A percentile compares a stretch with the other conserved stretches of the same genome.
phyloP scores from a whole-genome alignment of 2,113 vertebrate species.

The Ophiodon elongatus region DNA sequence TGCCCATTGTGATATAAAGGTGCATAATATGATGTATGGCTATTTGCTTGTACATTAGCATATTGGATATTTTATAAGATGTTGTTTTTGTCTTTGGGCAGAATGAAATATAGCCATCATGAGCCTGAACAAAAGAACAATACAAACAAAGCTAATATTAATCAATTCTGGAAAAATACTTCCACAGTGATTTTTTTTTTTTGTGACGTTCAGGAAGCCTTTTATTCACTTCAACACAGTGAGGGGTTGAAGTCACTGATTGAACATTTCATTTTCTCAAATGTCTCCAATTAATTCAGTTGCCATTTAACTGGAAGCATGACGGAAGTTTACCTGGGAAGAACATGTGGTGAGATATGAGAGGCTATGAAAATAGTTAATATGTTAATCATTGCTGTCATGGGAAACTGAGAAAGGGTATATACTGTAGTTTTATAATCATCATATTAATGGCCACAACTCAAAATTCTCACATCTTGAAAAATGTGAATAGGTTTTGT shows the following conservation, averaged over 20 bases:
- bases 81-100: constrained; percentile 41
- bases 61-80: constrained; percentile 42
- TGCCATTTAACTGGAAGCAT: neutral
- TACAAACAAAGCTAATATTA: constrained; percentile 15
- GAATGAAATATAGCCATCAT: constrained; percentile 22
- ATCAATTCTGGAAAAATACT: constrained; percentile 27
- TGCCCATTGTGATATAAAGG: constrained; percentile 45
- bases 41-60: constrained; percentile 38
- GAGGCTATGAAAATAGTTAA: neutral
- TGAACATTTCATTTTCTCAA: neutral
- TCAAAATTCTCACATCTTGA: neutral
- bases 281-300: neutral
- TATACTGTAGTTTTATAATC: neutral
- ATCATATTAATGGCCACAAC: neutral
- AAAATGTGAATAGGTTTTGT: neutral
- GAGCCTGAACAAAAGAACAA: constrained; percentile 17
- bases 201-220: neutral
- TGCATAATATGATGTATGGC: constrained; percentile 6
- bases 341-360: neutral
- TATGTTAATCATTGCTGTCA: neutral
- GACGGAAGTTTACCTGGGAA: neutral
- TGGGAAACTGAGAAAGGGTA: neutral
- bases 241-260: neutral
- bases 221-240: constrained; percentile 22
- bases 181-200: neutral